Evolutionary conservation across 2,888 invertebrate genomes (phyloP).

Genomic region (Andrena marginata): DNA sequence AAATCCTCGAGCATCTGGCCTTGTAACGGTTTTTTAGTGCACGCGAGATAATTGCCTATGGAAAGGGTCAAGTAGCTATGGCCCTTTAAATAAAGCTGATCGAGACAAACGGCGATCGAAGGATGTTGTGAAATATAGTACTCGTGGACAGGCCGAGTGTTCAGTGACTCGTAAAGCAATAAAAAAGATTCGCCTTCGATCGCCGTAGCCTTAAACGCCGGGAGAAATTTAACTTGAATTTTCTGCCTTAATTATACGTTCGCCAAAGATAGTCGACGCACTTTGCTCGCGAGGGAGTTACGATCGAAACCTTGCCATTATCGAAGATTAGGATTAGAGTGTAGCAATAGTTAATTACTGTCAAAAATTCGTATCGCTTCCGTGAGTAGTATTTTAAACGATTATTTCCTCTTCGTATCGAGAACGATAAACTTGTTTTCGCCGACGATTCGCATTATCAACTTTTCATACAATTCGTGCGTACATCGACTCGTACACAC

Average conservation of each 20-base stretch:
- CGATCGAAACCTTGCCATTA: neutral
- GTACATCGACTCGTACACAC: neutral
- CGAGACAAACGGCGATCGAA: slow-evolving; percentile 20
- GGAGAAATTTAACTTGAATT: slow-evolving; percentile 29
- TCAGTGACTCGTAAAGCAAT: slow-evolving; percentile 50
- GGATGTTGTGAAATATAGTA: slow-evolving; percentile 36
- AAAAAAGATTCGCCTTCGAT: slow-evolving; percentile 33
- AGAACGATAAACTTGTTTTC: slow-evolving; percentile 44
- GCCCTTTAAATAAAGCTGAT: slow-evolving; percentile 51
- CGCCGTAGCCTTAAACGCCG: slow-evolving; percentile 26
- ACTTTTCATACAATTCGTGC: neutral
- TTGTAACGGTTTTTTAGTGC: slow-evolving; percentile 27
- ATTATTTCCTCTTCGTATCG: neutral
- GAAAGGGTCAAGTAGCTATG: slow-evolving; percentile 54
- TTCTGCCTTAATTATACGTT: slow-evolving; percentile 23
- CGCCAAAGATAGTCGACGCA: neutral
- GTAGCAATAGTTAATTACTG: too few relatives aligned
- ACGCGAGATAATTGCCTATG: slow-evolving; percentile 12
- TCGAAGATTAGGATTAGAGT: neutral
- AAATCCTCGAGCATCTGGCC: neutral
- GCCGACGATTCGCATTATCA: slow-evolving; percentile 20
- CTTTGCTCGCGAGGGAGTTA: neutral
- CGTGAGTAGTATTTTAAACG: neutral
- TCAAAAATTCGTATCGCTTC: neutral
- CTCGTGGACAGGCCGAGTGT: neutral